Evolutionary conservation across 2,888 invertebrate species (phyloP), one percentile per base, ranked within the genome.

Genomic region (Acleris emargana): DNA sequence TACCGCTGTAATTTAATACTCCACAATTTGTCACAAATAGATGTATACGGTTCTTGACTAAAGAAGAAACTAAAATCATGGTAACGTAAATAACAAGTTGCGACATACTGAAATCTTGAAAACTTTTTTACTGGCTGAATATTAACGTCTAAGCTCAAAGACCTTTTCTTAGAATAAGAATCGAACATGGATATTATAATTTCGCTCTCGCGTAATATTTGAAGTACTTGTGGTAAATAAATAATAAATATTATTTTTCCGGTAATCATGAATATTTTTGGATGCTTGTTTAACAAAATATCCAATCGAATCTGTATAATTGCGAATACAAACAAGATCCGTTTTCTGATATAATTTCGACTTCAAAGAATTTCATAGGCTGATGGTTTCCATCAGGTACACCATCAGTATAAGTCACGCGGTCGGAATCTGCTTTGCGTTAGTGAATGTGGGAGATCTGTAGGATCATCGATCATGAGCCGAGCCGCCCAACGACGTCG

Each of bases 331-430:
- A 66, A 57, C 66, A 57, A 22, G 25, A 57, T 66, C 25, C 57
- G 60, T 61, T 61, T 57, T 57, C 45, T 51, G 6, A 52, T 52
- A 66, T 72, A 72, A 74, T 71, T 67, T 69, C 71, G 74, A 84
- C 82, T 86, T 88, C 86, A 88, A 88, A 87, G 84, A 73, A 75
- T 69, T 75, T 73, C 71, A 69, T 73, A 76, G 76, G 72, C 72
- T 69, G 71, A 73, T 84, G 83, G 80, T 83, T 83, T 81, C 73
- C 75, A 81, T 86, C 82, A 81, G 73, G 76, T 71, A 75, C 71
- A 74, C 73, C 76, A 79, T 78, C 73, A 72, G 73, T 71, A 69
- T 73, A 75, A 81, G 76, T 77, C 76, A 73, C 72, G 71, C 68
- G 71, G 66, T 72, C 60, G 73, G 73, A 82, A 81, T 82, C 81